Conservation (phyloP, 2,113 vertebrate species). For the Lucifuga dentata region DNA sequence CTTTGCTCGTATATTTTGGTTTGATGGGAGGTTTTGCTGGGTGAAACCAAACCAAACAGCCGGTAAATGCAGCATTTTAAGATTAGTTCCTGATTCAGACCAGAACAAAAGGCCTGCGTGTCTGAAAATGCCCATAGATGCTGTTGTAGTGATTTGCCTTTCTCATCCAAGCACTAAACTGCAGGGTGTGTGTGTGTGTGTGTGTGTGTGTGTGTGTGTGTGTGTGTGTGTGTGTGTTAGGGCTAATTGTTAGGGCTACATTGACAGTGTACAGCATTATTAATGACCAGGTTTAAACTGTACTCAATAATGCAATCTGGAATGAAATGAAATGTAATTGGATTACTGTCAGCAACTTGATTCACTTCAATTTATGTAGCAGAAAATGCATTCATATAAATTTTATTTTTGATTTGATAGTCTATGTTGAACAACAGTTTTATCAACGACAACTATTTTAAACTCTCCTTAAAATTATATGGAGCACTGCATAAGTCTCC, state of each 20-base stretch:
- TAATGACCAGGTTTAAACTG: slow-evolving; percentile 25
- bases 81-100: too few species aligned
- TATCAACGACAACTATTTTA: neutral
- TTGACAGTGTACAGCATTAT: slow-evolving; percentile 3
- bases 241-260: too few species aligned
- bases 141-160: slow-evolving; percentile 14
- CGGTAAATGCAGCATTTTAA: too few species aligned
- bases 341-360: neutral
- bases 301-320: slow-evolving; percentile 22
- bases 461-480: neutral
- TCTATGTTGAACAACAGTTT: neutral
- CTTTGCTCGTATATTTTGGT: too few species aligned
- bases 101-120: slow-evolving; percentile 5
- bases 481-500: neutral
- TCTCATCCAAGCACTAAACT: slow-evolving; percentile 11
- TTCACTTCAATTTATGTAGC: neutral
- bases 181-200: slow-evolving; percentile 30
- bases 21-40: too few species aligned
- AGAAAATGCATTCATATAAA: neutral
- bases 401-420: neutral
- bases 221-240: neutral
- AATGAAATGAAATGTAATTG: slow-evolving; percentile 43
- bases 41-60: too few species aligned
- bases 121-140: slow-evolving; percentile 9
- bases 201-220: slow-evolving; percentile 3